Percentiles rank a stretch among this genome's conserved stretches.
These are phyloP conservation scores for Plectus sambesii DNA, from an alignment of 1,140 invertebrate genomes.

Conservation along the genomic window DNA sequence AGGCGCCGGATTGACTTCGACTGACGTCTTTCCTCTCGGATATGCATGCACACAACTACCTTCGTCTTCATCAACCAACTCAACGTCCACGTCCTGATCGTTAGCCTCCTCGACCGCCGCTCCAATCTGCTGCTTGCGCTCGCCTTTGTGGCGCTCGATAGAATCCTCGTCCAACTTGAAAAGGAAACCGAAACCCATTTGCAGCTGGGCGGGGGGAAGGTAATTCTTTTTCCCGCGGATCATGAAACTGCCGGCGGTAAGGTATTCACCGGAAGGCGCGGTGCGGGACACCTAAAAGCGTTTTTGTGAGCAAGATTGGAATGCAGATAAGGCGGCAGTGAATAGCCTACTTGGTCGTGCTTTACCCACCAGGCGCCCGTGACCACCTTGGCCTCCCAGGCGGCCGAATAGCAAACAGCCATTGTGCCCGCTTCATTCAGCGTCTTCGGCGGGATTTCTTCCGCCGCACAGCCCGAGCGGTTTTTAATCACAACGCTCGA, in stretches of 20 bases:
- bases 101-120: constrained; percentile 26
- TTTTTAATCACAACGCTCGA: constrained; percentile 87
- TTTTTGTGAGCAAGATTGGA: constrained; percentile 15
- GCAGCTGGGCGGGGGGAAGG: constrained; percentile 72
- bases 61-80: constrained; percentile 43
- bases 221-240: constrained; percentile 96
- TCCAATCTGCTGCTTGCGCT: constrained; percentile 24
- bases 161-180: constrained; percentile 63
- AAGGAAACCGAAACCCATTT: constrained; percentile 83
- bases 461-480: constrained; percentile 7
- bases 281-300: constrained; percentile 70
- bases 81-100: constrained; percentile 46
- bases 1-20: too few species aligned
- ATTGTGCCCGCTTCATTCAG: constrained; percentile 90
- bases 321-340: background rate
- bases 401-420: constrained; percentile 88
- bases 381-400: constrained; percentile 91
- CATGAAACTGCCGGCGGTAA: constrained; percentile 93
- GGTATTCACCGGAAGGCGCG: constrained; percentile 88
- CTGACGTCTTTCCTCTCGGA: constrained; percentile 20
- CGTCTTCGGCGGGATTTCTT: constrained; percentile 72
- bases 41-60: constrained; percentile 24
- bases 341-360: constrained; percentile 62
- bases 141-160: constrained; percentile 39
- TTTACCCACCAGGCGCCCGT: constrained; percentile 92